Conservation (phyloP, 2,113 vertebrate species). For the Elephantulus edwardii region DNA sequence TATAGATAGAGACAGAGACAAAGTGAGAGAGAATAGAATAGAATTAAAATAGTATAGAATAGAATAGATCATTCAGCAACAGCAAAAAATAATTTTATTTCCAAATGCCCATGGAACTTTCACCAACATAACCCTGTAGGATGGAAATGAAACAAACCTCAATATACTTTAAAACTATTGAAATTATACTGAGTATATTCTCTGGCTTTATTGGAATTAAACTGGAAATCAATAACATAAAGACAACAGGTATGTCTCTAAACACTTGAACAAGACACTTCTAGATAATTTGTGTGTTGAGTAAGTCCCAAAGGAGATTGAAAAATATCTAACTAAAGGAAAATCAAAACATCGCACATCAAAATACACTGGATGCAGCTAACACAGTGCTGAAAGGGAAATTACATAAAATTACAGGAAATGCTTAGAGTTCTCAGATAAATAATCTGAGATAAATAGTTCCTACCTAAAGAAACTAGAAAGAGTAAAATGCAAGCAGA, state of each 20-base stretch:
- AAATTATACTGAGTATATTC: neutral
- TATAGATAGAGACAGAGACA: too few relatives aligned
- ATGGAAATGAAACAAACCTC: too few relatives aligned
- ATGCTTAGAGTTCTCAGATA: too few relatives aligned
- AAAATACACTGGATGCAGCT: neutral
- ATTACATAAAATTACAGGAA: neutral
- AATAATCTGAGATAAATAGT: too few relatives aligned
- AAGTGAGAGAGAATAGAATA: too few relatives aligned
- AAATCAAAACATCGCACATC: neutral
- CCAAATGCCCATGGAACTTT: too few relatives aligned
- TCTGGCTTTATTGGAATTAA: neutral
- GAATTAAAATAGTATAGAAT: too few relatives aligned
- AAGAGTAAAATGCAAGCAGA: neutral
- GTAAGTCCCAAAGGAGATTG: neutral
- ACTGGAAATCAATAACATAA: neutral
- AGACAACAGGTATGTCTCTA: neutral
- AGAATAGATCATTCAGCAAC: too few relatives aligned
- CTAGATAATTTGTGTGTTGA: neutral
- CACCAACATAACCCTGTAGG: too few relatives aligned
- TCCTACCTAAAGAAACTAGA: neutral
- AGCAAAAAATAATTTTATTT: too few relatives aligned
- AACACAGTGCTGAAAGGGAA: neutral
- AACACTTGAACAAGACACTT: neutral
- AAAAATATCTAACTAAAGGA: neutral
- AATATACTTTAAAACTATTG: neutral